Base-by-base conservation (phyloP, 2,113 vertebrate species). In the Noturus placidus region DNA sequence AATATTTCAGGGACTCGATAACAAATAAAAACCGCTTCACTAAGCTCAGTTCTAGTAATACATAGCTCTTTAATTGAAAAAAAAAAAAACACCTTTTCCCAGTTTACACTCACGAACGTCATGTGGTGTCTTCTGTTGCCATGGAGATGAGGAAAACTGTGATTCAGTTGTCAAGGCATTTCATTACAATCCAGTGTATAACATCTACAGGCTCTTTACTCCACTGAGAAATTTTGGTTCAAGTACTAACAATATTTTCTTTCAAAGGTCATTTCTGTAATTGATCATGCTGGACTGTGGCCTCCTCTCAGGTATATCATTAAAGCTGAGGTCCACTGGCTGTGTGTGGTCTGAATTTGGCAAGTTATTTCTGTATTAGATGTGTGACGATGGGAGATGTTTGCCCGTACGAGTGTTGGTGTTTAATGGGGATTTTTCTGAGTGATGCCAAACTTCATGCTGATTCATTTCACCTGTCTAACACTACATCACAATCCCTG, bases 101-200 rank as follows among this genome's bases (percentile, higher is more conserved):
- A n/a, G 79, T 87, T 86, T 81, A 85, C 59, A 65, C 80, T 83
- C 83, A 19, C 56, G 42, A 87, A 82, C 88, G 61, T 67, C 61
- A 82, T 50, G 84, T 82, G 57, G 57, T 84, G 85, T 78, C 61
- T 67, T 70, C 50, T 65, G 89, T 90, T 89, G 87, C 91, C 91
- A 88, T 89, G 89, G 89, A 67, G 84, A 91, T 90, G 57, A 15
- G 46, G 59, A 59, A 89, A 83, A 54, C 78, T 83, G 52, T 13
- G 20, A 89, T 80, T 86, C 89, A 84, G 81, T 89, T 69, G 63
- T 86, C 80, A 65, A 89, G 88, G 72, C 74, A 79, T 88, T 89
- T 88, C 56, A 86, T 61, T 85, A 77, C 78, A 88, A 86, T 91
- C 91, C 90, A 91, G 91, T 92, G 89, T 89, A 88, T 89, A 78